phyloP scores from a whole-genome alignment of 1,140 invertebrate species.

The Leucophenga varia region DNA sequence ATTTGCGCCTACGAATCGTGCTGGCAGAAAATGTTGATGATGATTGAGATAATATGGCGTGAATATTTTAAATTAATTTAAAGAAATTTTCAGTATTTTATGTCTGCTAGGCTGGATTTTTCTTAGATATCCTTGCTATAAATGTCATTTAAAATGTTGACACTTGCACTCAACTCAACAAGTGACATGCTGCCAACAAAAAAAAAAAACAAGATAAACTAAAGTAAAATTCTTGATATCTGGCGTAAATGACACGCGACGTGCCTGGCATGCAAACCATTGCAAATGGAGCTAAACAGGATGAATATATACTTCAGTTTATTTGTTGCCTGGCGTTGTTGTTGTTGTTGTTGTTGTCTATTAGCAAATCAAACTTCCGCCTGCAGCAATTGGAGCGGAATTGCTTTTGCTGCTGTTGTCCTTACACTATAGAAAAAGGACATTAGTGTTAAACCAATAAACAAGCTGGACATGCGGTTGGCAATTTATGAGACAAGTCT shows the following conservation, averaged over 20 bases:
- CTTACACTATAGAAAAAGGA: slow-evolving; percentile 25
- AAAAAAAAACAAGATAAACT: too few relatives aligned
- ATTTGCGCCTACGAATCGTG: too few relatives aligned
- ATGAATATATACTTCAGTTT: too few relatives aligned
- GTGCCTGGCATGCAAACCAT: slow-evolving; percentile 40
- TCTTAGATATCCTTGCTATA: neutral
- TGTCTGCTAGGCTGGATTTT: neutral
- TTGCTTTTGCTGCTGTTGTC: slow-evolving; percentile 14
- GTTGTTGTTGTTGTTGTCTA: too few relatives aligned
- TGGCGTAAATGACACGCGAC: slow-evolving; percentile 30
- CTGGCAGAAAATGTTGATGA: slow-evolving; percentile 4
- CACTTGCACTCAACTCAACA: slow-evolving; percentile 32
- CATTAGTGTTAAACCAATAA: slow-evolving; percentile 25
- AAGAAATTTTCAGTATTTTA: too few relatives aligned
- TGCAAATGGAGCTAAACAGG: too few relatives aligned
- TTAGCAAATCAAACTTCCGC: slow-evolving; percentile 52
- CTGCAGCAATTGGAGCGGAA: slow-evolving; percentile 25
- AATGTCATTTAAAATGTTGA: slow-evolving; percentile 12
- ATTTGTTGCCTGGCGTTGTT: too few relatives aligned
- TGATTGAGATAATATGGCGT: slow-evolving; percentile 7
- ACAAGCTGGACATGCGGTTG: slow-evolving; percentile 8
- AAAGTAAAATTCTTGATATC: slow-evolving; percentile 32
- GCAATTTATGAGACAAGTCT: neutral
- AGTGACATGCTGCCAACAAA: slow-evolving; percentile 9
- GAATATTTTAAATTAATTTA: too few relatives aligned